Percentiles rank a stretch among this genome's conserved stretches.
Conservation (phyloP, 2,797 vertebrate species). For the Cuniculus paca region DNA sequence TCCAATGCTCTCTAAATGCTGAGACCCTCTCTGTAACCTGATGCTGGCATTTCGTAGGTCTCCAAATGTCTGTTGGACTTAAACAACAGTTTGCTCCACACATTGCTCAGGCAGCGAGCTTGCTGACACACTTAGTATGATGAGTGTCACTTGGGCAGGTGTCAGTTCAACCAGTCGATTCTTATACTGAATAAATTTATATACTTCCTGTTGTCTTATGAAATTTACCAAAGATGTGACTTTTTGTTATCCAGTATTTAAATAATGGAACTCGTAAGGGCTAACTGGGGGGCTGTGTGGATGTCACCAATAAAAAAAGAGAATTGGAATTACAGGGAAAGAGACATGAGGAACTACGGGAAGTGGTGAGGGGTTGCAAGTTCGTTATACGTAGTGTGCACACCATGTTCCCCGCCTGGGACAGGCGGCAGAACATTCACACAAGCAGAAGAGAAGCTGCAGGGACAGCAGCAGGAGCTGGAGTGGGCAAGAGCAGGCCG, state of each 20-base stretch:
- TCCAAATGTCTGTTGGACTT: constrained; percentile 53
- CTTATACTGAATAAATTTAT: too few relatives aligned
- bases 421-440: not conserved
- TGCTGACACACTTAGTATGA: too few relatives aligned
- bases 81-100: not conserved
- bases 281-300: not conserved
- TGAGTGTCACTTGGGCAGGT: too few relatives aligned
- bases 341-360: not conserved
- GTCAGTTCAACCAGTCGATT: too few relatives aligned
- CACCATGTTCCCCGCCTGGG: rapidly evolving
- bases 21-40: not conserved
- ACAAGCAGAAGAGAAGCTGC: not conserved
- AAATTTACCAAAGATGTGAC: too few relatives aligned
- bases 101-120: too few relatives aligned
- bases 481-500: not conserved
- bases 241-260: too few relatives aligned
- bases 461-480: not conserved
- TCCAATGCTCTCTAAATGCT: not conserved
- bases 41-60: constrained; percentile 36
- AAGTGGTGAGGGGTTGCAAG: not conserved
- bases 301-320: not conserved
- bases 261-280: too few relatives aligned
- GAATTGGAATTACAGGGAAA: not conserved
- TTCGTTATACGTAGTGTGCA: not conserved
- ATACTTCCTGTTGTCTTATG: too few relatives aligned